A percentile compares a stretch with the other conserved stretches of the same genome.
Conservation (phyloP, 1,140 invertebrate genomes). For the Magallana angulata region DNA sequence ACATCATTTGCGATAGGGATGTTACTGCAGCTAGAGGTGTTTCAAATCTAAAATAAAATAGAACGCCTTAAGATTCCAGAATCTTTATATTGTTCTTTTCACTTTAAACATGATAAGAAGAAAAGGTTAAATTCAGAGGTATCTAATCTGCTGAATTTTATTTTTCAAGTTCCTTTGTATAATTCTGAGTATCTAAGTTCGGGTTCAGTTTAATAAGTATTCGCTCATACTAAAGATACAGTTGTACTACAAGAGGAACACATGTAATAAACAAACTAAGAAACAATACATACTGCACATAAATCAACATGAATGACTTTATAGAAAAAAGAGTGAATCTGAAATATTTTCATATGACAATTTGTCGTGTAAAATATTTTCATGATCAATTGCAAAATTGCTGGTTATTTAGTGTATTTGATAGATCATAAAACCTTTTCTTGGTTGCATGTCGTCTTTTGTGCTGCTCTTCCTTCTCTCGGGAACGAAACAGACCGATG, state of each 20-base stretch:
- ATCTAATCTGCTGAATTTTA: too few relatives aligned
- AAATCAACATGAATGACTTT: not conserved
- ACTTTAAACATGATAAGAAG: too few relatives aligned
- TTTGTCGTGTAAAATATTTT: not conserved
- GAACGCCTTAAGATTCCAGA: not conserved
- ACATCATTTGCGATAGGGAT: not conserved
- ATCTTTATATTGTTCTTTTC: too few relatives aligned
- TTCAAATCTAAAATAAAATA: slow-evolving; percentile 6
- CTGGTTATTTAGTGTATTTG: not conserved
- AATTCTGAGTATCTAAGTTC: too few relatives aligned
- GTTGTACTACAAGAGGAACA: not conserved
- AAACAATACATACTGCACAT: not conserved
- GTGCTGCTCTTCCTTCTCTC: not conserved
- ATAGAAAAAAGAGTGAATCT: not conserved
- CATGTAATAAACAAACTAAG: not conserved
- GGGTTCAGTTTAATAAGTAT: not conserved
- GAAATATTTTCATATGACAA: not conserved
- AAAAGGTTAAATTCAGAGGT: too few relatives aligned
- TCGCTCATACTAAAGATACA: not conserved
- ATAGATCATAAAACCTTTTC: not conserved
- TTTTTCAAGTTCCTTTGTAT: too few relatives aligned
- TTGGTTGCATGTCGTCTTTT: not conserved
- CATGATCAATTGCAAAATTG: not conserved
- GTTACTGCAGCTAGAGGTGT: not conserved
- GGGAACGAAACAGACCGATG: not conserved